phyloP scores from a whole-genome alignment of 2,113 vertebrate genomes.

The Ardeotis arabs region DNA sequence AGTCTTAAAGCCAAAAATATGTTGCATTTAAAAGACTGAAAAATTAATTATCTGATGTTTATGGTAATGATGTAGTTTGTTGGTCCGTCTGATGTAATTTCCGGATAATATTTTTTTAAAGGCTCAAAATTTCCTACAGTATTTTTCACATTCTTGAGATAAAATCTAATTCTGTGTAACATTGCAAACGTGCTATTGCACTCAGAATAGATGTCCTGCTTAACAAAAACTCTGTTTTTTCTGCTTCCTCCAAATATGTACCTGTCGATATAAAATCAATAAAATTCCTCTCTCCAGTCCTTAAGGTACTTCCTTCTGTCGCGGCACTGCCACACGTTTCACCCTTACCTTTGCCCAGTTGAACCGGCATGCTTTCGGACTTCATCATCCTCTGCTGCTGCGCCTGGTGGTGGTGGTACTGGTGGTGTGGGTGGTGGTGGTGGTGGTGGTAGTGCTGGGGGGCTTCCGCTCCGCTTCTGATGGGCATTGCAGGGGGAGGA shows the following conservation, averaged over 20 bases:
- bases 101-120: not conserved
- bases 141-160: not conserved
- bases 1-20: not conserved
- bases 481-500: constrained; percentile 11
- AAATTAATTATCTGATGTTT: not conserved
- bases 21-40: not conserved
- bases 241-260: not conserved
- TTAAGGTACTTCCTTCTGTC: not conserved
- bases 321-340: accelerated
- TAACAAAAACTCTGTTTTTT: not conserved
- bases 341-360: constrained; percentile 90
- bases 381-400: constrained; percentile 89
- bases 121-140: not conserved
- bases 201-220: not conserved
- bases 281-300: not conserved
- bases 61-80: not conserved
- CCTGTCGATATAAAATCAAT: not conserved
- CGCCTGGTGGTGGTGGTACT: constrained; percentile 23
- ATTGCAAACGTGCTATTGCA: not conserved
- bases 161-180: not conserved
- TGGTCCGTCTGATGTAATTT: not conserved
- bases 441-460: constrained; percentile 64
- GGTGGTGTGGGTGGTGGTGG: not conserved
- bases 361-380: constrained; percentile 97
- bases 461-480: constrained; percentile 40